Percentiles rank a stretch among this genome's conserved stretches.
Evolutionary conservation across 1,140 invertebrate species (phyloP).

Genomic region (Zaprionus taronus): DNA sequence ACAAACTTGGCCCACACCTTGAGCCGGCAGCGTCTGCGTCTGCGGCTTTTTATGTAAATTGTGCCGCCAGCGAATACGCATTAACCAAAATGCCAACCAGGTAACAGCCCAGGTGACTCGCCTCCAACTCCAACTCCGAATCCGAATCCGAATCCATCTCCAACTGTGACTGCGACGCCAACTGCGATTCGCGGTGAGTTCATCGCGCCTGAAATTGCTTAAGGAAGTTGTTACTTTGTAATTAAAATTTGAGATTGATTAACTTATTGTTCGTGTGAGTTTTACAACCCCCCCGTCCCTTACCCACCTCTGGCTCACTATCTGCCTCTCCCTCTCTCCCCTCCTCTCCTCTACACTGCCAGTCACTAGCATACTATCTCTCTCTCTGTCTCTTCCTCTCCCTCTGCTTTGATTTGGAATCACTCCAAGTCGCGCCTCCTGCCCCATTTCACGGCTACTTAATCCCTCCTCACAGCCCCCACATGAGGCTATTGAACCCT

Average conservation of each 20-base stretch:
- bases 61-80: conserved; percentile 62
- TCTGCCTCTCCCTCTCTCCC: neutral
- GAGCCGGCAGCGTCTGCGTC: conserved; percentile 41
- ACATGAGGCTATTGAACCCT: conserved; percentile 55
- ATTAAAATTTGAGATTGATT: conserved; percentile 83
- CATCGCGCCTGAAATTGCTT: conserved; percentile 81
- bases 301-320: conserved; percentile 34
- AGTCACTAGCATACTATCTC: no score
- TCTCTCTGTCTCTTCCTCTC: no score
- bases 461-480: conserved; percentile 28
- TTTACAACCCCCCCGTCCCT: conserved; percentile 74
- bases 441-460: conserved; percentile 14
- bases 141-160: neutral
- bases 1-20: conserved; percentile 69
- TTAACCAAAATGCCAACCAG: conserved; percentile 49
- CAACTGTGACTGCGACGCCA: neutral
- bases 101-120: conserved; percentile 10
- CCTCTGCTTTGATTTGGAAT: neutral
- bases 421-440: no score
- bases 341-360: neutral
- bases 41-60: conserved; percentile 78
- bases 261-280: conserved; percentile 82
- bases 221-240: conserved; percentile 83
- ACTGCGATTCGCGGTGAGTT: conserved; percentile 45
- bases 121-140: neutral